phyloP scores from a whole-genome alignment of 2,113 vertebrate species.

The Tamias sibiricus region DNA sequence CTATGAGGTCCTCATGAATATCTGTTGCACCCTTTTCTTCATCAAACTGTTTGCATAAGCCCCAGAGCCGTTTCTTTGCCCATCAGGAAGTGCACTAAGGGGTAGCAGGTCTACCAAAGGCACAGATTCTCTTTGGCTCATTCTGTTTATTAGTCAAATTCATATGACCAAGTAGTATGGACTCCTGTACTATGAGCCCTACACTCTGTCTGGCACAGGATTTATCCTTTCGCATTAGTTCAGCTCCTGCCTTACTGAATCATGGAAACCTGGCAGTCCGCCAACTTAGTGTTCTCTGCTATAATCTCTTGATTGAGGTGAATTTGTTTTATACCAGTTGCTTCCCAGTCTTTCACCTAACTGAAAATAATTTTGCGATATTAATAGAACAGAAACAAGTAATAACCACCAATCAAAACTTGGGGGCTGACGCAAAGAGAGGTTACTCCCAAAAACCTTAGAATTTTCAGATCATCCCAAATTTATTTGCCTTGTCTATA shows the following conservation, averaged over 20 bases:
- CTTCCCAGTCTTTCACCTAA: background rate
- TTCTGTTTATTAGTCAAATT: background rate
- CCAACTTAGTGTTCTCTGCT: background rate
- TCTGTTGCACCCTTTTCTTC: background rate
- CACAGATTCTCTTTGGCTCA: background rate
- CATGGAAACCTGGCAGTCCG: background rate
- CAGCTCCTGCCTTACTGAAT: background rate
- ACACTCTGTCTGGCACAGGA: background rate
- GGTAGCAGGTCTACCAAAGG: background rate
- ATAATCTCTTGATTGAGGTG: accelerated
- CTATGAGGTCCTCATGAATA: accelerated
- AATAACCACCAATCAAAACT: background rate
- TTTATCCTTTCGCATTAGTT: background rate
- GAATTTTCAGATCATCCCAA: background rate
- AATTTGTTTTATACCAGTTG: background rate
- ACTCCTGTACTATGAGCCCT: background rate
- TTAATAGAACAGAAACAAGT: background rate
- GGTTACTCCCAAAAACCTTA: background rate
- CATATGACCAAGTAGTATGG: background rate
- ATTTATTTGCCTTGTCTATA: background rate
- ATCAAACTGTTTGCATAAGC: background rate
- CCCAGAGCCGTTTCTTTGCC: background rate
- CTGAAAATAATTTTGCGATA: background rate
- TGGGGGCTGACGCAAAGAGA: background rate
- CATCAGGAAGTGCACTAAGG: background rate